Conservation (phyloP, 2,888 invertebrate genomes). For the Blera fallax region DNA sequence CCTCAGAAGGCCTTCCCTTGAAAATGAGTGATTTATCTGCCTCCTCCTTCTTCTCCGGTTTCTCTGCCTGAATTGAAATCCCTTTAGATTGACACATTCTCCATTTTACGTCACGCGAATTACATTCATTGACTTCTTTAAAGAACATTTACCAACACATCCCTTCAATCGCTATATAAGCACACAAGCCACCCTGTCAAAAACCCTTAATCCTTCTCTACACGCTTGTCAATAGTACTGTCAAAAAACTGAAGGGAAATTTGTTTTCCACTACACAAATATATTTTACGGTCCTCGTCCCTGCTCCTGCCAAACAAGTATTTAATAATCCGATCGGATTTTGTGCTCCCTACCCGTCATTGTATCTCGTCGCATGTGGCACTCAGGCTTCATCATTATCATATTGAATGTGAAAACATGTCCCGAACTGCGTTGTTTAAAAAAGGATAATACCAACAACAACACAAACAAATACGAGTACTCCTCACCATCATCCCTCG, state of each 20-base stretch:
- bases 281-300: neutral
- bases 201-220: conserved; percentile 47
- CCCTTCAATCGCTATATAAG: conserved; percentile 14
- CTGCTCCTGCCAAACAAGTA: conserved; percentile 29
- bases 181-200: conserved; percentile 24
- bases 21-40: no score
- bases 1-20: no score
- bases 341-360: conserved; percentile 2
- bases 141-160: conserved; percentile 10
- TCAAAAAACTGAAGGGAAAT: conserved; percentile 21
- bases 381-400: conserved; percentile 59
- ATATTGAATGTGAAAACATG: conserved; percentile 63
- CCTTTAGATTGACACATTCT: neutral
- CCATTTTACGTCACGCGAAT: conserved; percentile 6
- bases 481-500: conserved; percentile 26
- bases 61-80: neutral
- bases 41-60: neutral
- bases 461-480: conserved; percentile 28
- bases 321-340: conserved; percentile 63
- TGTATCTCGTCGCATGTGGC: conserved; percentile 15
- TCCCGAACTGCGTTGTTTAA: conserved; percentile 45
- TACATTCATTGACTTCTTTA: conserved; percentile 42
- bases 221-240: conserved; percentile 51
- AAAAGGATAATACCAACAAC: conserved; percentile 46
- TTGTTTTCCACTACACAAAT: conserved; percentile 35